These are phyloP conservation scores for Bimastos eiseni DNA, from an alignment of 2,888 invertebrate genomes.

Conservation along the genomic window DNA sequence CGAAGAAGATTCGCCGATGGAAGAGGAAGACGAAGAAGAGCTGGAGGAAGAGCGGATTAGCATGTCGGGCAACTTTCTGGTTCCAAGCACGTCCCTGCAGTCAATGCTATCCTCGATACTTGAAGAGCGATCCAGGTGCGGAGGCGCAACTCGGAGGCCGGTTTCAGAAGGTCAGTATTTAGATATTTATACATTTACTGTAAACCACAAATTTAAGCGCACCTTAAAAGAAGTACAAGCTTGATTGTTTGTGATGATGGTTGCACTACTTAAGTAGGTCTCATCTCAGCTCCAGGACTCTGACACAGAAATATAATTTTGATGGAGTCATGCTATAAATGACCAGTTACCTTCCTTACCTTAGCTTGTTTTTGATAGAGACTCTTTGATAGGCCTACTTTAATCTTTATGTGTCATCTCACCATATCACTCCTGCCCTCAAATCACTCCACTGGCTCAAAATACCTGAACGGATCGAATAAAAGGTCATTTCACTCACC, in stretches of 20 bases:
- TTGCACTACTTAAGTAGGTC: too few relatives aligned
- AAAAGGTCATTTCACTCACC: too few relatives aligned
- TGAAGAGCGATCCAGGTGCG: slow-evolving; percentile 33
- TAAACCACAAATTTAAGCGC: not conserved
- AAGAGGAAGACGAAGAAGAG: slow-evolving; percentile 18
- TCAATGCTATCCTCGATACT: slow-evolving; percentile 36
- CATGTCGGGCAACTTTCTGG: not conserved
- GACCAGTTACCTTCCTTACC: too few relatives aligned
- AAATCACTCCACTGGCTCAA: too few relatives aligned
- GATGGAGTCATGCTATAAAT: too few relatives aligned
- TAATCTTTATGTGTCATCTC: too few relatives aligned
- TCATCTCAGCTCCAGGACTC: too few relatives aligned
- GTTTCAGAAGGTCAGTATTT: slow-evolving; percentile 34
- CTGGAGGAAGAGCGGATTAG: not conserved
- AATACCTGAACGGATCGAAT: too few relatives aligned
- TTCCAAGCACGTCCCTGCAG: slow-evolving; percentile 32
- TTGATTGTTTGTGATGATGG: not conserved
- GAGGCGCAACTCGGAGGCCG: slow-evolving; percentile 31
- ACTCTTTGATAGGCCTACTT: too few relatives aligned
- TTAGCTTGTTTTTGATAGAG: too few relatives aligned
- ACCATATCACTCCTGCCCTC: too few relatives aligned
- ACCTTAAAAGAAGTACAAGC: not conserved
- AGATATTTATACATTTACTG: not conserved
- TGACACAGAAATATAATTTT: too few relatives aligned
- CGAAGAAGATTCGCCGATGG: slow-evolving; percentile 15